Conservation (phyloP, 2,113 vertebrate genomes). For the Oncorhynchus tshawytscha region DNA sequence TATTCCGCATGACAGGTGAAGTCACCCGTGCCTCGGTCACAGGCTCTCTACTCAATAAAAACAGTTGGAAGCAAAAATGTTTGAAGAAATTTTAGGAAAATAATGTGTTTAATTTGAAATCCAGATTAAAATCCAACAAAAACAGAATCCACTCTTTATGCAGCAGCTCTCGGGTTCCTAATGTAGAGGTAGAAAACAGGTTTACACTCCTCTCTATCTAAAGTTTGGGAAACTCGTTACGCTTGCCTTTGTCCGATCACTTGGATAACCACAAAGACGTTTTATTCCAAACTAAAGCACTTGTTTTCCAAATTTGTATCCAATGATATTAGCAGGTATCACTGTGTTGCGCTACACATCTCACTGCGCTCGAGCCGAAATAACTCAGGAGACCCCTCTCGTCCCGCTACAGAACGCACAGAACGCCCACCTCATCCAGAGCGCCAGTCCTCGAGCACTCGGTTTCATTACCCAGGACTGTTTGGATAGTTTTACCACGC, state of each 20-base stretch:
- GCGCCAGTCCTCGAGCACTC: conserved; percentile 1
- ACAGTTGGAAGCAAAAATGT: background rate
- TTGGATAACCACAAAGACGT: background rate
- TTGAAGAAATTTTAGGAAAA: too few relatives aligned
- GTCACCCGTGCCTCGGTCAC: background rate
- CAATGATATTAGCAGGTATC: background rate
- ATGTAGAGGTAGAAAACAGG: background rate
- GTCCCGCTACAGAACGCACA: conserved; percentile 17
- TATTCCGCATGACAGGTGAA: conserved; percentile 28
- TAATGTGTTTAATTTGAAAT: conserved; percentile 11
- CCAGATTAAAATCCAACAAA: background rate
- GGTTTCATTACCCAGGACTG: conserved; percentile 11
- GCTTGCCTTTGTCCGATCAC: background rate
- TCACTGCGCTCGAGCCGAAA: conserved; percentile 36
- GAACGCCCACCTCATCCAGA: conserved; percentile 26
- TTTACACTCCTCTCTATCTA: background rate
- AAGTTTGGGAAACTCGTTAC: conserved; percentile 1
- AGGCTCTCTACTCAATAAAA: background rate
- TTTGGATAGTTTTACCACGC: conserved; percentile 1
- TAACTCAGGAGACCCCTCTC: conserved; percentile 24
- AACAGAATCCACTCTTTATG: conserved; percentile 39
- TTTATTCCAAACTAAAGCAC: conserved; percentile 9
- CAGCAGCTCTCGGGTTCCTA: conserved; percentile 20
- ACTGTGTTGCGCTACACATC: conserved; percentile 19
- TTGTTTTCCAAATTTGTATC: conserved; percentile 12